Base-by-base conservation (phyloP, 2,888 invertebrate genomes). In the Acronicta aceris region DNA sequence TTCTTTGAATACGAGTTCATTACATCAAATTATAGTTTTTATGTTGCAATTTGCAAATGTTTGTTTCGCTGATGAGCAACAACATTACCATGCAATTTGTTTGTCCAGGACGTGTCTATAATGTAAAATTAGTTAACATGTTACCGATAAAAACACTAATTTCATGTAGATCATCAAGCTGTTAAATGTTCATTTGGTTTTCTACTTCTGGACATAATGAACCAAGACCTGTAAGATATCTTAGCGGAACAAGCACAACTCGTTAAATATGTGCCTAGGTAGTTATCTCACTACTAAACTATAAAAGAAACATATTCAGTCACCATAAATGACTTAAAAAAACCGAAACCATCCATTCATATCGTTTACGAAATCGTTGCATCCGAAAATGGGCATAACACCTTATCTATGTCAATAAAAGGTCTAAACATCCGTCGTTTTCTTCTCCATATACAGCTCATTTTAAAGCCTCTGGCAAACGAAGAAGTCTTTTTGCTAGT, bases 21-120 rank as follows among this genome's bases (percentile, higher is more conserved):
- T 90, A 89, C 71, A 65, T 78, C 78, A 89, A 91, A 91, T 91
- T 90, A 88, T 84, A 81, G 87, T 86, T 79, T 84, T 89, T 88
- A 83, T 58, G 68, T 67, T 68, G 85, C 81, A 86, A 88, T 90
- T 90, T 89, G 84, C 84, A 81, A 85, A 87, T 83, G 84, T 83
- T 84, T 82, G 84, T 82, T 84, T 82, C 76, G 63, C 75, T 88
- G 86, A 89, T 85, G 88, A 81, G 82, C 77, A 72, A 71, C 72
- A 70, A 70, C 79, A 82, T 86, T 87, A 86, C 53, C 62, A 63
- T 77, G 59, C 49, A 59, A 56, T 64, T 69, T 74, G 51, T 59
- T 52, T 45, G 41, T 33, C 13, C 55, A 59, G 56, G 68, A 30
- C 30, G 50, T 71, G 65, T 65, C 33, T 52, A 71, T 45, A 42